Evolutionary conservation across 2,113 vertebrate species (phyloP).

Genomic region (Tamias sibiricus): DNA sequence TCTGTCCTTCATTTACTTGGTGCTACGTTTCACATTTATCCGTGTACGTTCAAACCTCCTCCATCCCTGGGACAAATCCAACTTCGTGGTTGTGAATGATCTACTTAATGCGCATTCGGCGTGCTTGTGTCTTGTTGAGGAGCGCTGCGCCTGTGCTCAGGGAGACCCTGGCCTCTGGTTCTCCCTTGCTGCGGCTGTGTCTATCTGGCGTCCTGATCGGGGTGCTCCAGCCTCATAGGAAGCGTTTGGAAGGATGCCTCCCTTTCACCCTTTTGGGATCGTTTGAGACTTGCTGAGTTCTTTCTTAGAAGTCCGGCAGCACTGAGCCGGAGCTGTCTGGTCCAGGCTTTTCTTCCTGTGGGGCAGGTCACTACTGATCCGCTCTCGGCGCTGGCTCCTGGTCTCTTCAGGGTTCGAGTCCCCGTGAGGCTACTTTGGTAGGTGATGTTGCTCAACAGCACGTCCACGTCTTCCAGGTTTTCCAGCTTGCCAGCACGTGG

Average conservation of each 20-base stretch:
- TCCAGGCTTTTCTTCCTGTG: too few species aligned
- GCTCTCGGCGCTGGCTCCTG: accelerated
- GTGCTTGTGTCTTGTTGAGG: too few species aligned
- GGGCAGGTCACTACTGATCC: too few species aligned
- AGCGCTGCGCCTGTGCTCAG: too few species aligned
- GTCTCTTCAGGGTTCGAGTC: not conserved
- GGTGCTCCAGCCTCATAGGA: accelerated
- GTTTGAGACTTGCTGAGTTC: too few species aligned
- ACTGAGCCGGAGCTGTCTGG: too few species aligned
- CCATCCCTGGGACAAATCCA: not conserved
- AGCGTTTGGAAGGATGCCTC: too few species aligned
- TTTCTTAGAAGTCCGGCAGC: not conserved
- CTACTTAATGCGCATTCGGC: not conserved
- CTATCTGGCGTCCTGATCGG: not conserved
- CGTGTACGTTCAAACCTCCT: not conserved
- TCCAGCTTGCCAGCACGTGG: too few species aligned
- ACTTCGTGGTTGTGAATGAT: too few species aligned
- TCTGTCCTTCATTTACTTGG: not conserved
- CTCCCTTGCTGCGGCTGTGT: not conserved
- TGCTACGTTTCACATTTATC: not conserved
- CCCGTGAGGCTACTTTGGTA: not conserved
- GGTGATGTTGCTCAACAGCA: accelerated
- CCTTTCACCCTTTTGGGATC: not conserved
- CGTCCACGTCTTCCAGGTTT: too few species aligned
- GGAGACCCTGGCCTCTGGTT: too few species aligned